Evolutionary conservation across 2,113 vertebrate genomes (phyloP).

Genomic region (Lagopus muta): DNA sequence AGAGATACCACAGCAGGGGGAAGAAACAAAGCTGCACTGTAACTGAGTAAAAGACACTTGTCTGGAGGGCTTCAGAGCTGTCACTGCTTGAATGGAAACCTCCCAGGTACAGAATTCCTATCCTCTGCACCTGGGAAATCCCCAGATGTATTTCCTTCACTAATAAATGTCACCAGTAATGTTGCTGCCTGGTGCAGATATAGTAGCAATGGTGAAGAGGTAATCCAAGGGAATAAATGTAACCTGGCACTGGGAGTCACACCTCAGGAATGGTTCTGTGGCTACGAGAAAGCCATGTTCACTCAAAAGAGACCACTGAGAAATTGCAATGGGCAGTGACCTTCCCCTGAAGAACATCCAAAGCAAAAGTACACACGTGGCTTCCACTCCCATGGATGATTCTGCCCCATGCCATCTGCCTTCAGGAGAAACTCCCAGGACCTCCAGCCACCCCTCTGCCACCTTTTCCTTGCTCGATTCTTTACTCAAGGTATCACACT

Average conservation of each 20-base stretch:
- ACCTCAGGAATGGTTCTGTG: not conserved
- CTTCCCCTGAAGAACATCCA: not conserved
- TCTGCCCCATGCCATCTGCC: not conserved
- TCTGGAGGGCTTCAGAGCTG: not conserved
- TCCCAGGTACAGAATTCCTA: not conserved
- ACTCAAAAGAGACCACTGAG: not conserved
- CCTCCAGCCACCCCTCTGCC: not conserved
- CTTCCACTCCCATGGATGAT: not conserved
- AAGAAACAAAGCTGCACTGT: not conserved
- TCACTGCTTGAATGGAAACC: not conserved
- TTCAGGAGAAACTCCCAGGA: not conserved
- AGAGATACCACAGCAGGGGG: not conserved
- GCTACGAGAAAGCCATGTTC: fast-evolving
- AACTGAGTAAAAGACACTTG: not conserved
- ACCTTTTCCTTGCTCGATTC: not conserved
- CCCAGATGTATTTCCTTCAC: not conserved
- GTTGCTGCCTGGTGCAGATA: not conserved
- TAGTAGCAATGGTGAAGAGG: not conserved
- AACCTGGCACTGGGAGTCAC: not conserved
- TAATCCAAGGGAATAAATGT: fast-evolving
- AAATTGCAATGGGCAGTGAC: not conserved
- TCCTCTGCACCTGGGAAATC: not conserved
- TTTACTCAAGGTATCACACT: not conserved
- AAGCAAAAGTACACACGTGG: fast-evolving
- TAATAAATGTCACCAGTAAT: not conserved